Evolutionary conservation across 2,888 invertebrate genomes (phyloP), one percentile per base, ranked within the genome.

Genomic region (Eugnorisma glareosa): DNA sequence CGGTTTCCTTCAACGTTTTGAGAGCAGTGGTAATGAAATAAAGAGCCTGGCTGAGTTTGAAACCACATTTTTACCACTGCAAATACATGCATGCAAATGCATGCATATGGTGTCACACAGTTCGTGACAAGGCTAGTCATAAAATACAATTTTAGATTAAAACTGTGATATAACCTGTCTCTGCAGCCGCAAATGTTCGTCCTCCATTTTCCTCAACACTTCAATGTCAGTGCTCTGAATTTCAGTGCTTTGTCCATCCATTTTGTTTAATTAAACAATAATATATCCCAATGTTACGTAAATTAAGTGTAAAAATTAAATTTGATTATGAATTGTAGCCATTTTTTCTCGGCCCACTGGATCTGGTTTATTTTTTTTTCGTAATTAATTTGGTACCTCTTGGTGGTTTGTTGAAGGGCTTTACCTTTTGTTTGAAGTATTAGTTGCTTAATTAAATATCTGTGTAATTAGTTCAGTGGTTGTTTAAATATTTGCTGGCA

Each of bases 121-220:
- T 63, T 61, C 63, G n/a, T 37, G n/a, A 6, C 63, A 37, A 63
- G 7, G 18, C 11, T 0, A 35, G 35, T 21, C 18, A 8, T n/a
- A 13, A 73, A 40, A 72, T 54, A 51, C 13, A 76, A 28, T 59
- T 54, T 75, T 8, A 40, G 54, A n/a, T 40, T 73, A 35, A 57
- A 57, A 75, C 31, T 28, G 1, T 74, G 3, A 48, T 40, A 0
- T 51, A 7, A 92, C 96, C 90, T 96, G 95, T 92, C 96, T 92
- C 64, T 95, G 95, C 0, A 96, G 79, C n/a, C 94, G 89, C 3
- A 95, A 82, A 83, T 95, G 95, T 64, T 96, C 96, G 48, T 96
- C 96, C 71, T 96, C 96, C 92, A 94, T 94, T 77, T 95, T 96
- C 81, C 92, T 94, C 57, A 91, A 67, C 1, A 95, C 81, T 0